Base-by-base conservation (phyloP, 2,888 invertebrate genomes). In the Cheilosia impressa region DNA sequence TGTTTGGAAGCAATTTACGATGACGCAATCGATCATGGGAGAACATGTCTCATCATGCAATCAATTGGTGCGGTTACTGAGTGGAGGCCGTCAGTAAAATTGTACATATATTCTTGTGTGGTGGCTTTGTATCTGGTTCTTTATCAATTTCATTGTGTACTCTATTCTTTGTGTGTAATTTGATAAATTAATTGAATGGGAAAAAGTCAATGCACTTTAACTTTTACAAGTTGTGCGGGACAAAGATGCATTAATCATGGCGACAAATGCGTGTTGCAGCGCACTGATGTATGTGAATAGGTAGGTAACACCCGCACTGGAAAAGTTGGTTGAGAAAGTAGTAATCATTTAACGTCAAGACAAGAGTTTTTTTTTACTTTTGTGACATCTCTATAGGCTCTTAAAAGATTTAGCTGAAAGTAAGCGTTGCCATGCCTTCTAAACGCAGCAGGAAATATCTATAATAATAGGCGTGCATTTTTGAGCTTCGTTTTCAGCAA, bases 1-100 rank as follows among this genome's bases (percentile, higher is more conserved):
- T 27, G 55, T 63, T 63, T 63, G 53, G 53, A 55, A 50, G 22
- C 34, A 60, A 69, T 65, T 55, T 31, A 71, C 60, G 65, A 80
- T 84, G 84, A 84, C 80, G 84, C 75, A 84, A 84, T 84, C 84
- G 84, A 79, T 84, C 71, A 75, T 79, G 73, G 55, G 43, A 34
- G 68, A 79, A 47, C 41, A 69, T 69, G 71, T 60, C 75, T 57
- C 78, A 83, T 66, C 75, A 66, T 60, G 75, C 66, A 80, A 41
- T 71, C 65, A 84, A 76, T 76, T 84, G 78, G 68, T 38, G 38
- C 38, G 10, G 38, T 75, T 50, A 77, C 57, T 81, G 43, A 31
- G 22, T 19, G n/a, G 45, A 27, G 24, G 55, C 27, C 7, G 5
- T 15, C 31, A 38, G 38, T 34, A 34, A 34, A 34, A 34, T n/a